phyloP scores from a whole-genome alignment of 2,113 vertebrate species.

The Eretmochelys imbricata region DNA sequence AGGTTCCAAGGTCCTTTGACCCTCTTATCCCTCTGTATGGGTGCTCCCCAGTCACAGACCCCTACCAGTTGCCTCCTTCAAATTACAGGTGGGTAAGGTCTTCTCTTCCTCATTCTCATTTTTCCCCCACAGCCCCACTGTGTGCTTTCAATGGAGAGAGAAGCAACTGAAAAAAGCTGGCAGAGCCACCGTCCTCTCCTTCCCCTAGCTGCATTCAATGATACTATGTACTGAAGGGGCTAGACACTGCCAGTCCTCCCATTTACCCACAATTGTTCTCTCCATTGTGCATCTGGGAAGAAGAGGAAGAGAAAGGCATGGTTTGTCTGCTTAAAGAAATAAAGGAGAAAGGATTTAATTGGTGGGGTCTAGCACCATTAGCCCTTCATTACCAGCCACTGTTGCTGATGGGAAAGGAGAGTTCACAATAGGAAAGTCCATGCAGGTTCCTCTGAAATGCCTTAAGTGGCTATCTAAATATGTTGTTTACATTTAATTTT shows the following conservation, averaged over 20 bases:
- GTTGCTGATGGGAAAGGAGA: neutral
- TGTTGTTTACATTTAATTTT: neutral
- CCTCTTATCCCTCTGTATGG: neutral
- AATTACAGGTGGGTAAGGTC: neutral
- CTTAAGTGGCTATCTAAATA: neutral
- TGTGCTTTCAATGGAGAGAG: neutral
- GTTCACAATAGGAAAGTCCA: neutral
- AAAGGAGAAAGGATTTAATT: neutral
- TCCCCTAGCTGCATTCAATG: neutral
- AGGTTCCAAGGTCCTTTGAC: neutral
- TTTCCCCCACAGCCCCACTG: neutral
- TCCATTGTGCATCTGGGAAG: neutral
- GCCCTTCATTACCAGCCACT: neutral
- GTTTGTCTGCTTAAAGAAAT: neutral
- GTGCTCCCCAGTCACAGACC: neutral
- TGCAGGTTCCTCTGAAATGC: neutral
- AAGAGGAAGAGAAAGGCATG: neutral
- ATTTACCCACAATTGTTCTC: neutral
- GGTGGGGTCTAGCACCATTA: neutral
- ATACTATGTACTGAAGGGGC: neutral
- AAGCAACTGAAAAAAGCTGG: neutral
- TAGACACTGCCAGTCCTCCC: neutral
- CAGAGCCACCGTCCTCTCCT: neutral
- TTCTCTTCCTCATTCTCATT: neutral
- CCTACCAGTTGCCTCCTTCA: neutral